Conservation (phyloP, 2,113 vertebrate genomes). For the Callopanchax toddi region DNA sequence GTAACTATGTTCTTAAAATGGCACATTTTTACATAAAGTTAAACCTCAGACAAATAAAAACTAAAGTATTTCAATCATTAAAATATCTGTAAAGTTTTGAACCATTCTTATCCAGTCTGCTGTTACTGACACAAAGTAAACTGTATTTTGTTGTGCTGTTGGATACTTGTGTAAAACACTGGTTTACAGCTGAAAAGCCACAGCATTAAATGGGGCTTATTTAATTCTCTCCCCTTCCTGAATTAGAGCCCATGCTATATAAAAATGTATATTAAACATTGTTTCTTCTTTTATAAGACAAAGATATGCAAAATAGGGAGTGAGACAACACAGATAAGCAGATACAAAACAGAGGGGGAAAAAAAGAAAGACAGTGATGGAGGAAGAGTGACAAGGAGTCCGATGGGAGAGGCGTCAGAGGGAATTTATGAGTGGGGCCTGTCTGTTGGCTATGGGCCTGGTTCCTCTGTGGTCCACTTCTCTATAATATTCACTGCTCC, state of each 20-base stretch:
- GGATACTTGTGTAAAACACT: no score
- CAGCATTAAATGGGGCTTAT: neutral
- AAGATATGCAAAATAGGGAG: conserved; percentile 33
- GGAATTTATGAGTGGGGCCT: conserved; percentile 75
- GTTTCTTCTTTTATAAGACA: conserved; percentile 32
- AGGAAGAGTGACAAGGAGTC: conserved; percentile 51
- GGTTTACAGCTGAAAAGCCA: neutral
- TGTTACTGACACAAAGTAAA: no score
- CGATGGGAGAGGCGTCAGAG: conserved; percentile 67
- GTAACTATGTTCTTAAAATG: neutral
- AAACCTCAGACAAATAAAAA: neutral
- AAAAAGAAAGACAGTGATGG: conserved; percentile 42
- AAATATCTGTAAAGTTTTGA: neutral
- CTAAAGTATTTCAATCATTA: no score
- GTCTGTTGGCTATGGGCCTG: conserved; percentile 73
- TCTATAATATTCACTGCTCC: conserved; percentile 75
- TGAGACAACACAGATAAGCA: conserved; percentile 23
- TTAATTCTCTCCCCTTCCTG: neutral
- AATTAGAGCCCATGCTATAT: neutral
- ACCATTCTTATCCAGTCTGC: no score
- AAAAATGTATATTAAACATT: conserved; percentile 28
- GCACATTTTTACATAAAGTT: neutral
- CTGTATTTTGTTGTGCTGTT: no score
- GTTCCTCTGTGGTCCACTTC: conserved; percentile 78
- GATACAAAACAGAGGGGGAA: conserved; percentile 17